Conservation (phyloP, 2,888 invertebrate genomes). For the Melanargia galathea region DNA sequence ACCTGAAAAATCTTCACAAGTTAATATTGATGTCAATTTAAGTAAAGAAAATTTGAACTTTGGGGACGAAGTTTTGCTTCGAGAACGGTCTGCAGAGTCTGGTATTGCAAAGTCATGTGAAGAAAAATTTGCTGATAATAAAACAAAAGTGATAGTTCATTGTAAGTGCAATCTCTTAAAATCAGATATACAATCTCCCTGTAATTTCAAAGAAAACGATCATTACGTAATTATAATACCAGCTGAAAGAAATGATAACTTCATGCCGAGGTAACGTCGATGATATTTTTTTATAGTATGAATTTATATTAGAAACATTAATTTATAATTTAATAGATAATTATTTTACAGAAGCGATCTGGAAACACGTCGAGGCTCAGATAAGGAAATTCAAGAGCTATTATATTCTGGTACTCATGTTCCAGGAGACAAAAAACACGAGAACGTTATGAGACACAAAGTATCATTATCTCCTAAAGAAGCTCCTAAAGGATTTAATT, state of each 20-base stretch:
- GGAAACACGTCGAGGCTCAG: background rate
- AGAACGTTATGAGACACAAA: slow-evolving; percentile 21
- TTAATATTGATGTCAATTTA: slow-evolving; percentile 43
- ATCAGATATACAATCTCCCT: slow-evolving; percentile 5
- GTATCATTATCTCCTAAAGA: slow-evolving; percentile 25
- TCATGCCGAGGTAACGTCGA: slow-evolving; percentile 11
- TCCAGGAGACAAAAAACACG: slow-evolving; percentile 5
- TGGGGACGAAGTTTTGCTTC: background rate
- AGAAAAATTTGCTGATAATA: slow-evolving; percentile 16
- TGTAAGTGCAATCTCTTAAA: slow-evolving; percentile 34
- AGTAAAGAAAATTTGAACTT: slow-evolving; percentile 29
- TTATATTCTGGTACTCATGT: slow-evolving; percentile 13
- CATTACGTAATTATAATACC: slow-evolving; percentile 16
- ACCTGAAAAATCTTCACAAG: slow-evolving; percentile 51
- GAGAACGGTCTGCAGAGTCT: slow-evolving; percentile 20
- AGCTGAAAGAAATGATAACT: slow-evolving; percentile 3
- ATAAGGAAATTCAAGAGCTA: slow-evolving; percentile 23
- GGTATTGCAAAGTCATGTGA: slow-evolving; percentile 5
- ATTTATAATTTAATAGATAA: background rate
- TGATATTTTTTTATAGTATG: background rate
- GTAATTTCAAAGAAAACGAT: slow-evolving; percentile 10
- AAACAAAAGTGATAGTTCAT: slow-evolving; percentile 29
- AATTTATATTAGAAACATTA: background rate
- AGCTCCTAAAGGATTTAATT: slow-evolving; percentile 12
- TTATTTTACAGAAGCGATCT: slow-evolving; percentile 13